phyloP scores from a whole-genome alignment of 2,113 vertebrate species.

The Salvelinus fontinalis region DNA sequence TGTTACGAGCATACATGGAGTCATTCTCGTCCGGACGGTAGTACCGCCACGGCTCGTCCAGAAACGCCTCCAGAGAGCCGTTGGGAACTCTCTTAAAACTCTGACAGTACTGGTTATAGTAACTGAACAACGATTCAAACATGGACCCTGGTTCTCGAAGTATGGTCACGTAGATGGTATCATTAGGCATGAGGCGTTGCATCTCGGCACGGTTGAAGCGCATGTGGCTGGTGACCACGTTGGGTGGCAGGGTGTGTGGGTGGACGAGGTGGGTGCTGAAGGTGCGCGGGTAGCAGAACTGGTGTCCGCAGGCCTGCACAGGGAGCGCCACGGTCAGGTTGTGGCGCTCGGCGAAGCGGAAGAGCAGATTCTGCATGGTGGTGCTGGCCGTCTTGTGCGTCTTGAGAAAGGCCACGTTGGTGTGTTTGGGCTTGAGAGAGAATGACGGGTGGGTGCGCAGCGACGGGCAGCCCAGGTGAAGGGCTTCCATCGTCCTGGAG shows the following conservation, averaged over 20 bases:
- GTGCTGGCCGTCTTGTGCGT: constrained; percentile 88
- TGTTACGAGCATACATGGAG: constrained; percentile 84
- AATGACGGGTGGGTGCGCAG: constrained; percentile 31
- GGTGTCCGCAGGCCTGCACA: constrained; percentile 76
- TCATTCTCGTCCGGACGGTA: constrained; percentile 78
- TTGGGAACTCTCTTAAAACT: constrained; percentile 82
- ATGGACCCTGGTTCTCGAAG: constrained; percentile 82
- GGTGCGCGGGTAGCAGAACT: constrained; percentile 85
- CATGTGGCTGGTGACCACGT: constrained; percentile 83
- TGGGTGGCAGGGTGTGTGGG: constrained; percentile 77
- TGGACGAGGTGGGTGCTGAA: constrained; percentile 82
- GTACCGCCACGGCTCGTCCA: constrained; percentile 75
- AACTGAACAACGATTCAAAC: constrained; percentile 88
- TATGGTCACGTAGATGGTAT: constrained; percentile 84
- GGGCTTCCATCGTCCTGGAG: constrained; percentile 72
- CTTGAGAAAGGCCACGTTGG: constrained; percentile 84
- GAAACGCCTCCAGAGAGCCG: constrained; percentile 79
- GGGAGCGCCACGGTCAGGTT: constrained; percentile 85
- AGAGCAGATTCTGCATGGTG: constrained; percentile 88
- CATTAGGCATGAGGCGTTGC: constrained; percentile 77
- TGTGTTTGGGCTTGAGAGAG: constrained; percentile 72
- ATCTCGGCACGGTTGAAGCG: constrained; percentile 78
- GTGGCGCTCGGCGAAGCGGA: constrained; percentile 85
- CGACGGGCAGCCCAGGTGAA: constrained; percentile 63
- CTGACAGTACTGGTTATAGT: constrained; percentile 82